Base-by-base conservation (phyloP, 2,797 vertebrate genomes). In the Podarcis siculus region DNA sequence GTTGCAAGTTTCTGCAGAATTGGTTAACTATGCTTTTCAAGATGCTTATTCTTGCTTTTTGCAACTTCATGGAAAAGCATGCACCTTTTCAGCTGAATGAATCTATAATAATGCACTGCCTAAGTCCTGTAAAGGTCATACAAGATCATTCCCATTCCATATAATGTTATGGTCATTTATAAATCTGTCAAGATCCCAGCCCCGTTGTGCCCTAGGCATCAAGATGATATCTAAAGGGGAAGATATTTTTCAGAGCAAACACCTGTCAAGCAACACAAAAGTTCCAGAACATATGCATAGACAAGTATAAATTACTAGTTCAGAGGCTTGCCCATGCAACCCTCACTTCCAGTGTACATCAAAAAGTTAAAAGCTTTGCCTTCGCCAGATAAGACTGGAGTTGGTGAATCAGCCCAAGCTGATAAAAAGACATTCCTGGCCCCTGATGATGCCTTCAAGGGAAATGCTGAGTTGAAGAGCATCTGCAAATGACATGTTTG, bases 191-290 rank as follows among this genome's bases (percentile, higher is more conserved):
- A 66, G 86, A 89, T 90, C 85, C 86, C 84, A 71, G 87, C 81
- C 85, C 87, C 88, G 58, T 15, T 89, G 86, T 93, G 90, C 91
- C 89, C 89, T 86, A 89, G 91, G 86, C 94, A 85, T 64, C 88
- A 55, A 90, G 93, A 93, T 89, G 88, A 92, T 94, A 87, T 93
- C 90, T 67, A 80, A 95, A 94, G 93, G 90, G 90, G 91, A 94
- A 87, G 87, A 89, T 92, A 93, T 92, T 92, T 90, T 90, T 85
- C 2, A 2, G 86, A 92, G 88, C 90, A 92, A 92, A 93, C 93
- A 94, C 94, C 94, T 94, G 92, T 94, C 92, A 87, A 92, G 87
- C 79, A 92, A 87, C 90, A 66, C 87, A 73, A 86, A 95, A 93
- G 32, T 91, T 92, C 93, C 93, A 87, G 78, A 90, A 93, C 86